A percentile compares a stretch with the other conserved stretches of the same genome.
Conservation (phyloP, 92 coral and sea anemone genomes). For the Pocillopora grandis region DNA sequence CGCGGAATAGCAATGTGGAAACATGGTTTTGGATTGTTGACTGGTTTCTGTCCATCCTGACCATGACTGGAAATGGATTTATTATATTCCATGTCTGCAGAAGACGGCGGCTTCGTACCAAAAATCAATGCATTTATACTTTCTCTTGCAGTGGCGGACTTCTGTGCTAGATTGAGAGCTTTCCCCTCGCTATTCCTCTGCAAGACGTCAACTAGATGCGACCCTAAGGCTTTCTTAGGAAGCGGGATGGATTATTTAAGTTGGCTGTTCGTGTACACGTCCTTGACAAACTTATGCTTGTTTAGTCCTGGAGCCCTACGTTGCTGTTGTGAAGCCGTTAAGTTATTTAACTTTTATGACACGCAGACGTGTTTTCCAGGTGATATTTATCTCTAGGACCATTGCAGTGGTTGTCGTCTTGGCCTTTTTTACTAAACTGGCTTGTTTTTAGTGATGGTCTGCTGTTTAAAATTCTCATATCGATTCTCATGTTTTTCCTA, state of each 20-base stretch:
- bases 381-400: background rate
- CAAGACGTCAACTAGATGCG: background rate
- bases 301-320: slow-evolving; percentile 1
- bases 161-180: background rate
- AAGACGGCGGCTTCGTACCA: slow-evolving; percentile 16
- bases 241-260: background rate
- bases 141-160: slow-evolving; percentile 24
- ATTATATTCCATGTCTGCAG: slow-evolving; percentile 15
- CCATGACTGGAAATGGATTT: slow-evolving; percentile 19
- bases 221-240: background rate
- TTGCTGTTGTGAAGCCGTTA: slow-evolving; percentile 12
- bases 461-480: background rate
- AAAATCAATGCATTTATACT: slow-evolving; percentile 1
- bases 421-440: background rate
- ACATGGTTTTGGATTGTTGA: slow-evolving; percentile 33
- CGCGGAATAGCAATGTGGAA: background rate
- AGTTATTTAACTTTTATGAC: slow-evolving; percentile 1
- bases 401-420: background rate
- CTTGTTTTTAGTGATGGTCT: background rate
- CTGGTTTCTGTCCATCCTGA: slow-evolving; percentile 18
- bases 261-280: background rate
- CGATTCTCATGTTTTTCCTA: background rate
- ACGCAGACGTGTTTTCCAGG: background rate
- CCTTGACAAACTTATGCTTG: slow-evolving; percentile 5
- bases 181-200: background rate